phyloP scores from a whole-genome alignment of 2,113 vertebrate genomes.

The Proterorhinus semilunaris region DNA sequence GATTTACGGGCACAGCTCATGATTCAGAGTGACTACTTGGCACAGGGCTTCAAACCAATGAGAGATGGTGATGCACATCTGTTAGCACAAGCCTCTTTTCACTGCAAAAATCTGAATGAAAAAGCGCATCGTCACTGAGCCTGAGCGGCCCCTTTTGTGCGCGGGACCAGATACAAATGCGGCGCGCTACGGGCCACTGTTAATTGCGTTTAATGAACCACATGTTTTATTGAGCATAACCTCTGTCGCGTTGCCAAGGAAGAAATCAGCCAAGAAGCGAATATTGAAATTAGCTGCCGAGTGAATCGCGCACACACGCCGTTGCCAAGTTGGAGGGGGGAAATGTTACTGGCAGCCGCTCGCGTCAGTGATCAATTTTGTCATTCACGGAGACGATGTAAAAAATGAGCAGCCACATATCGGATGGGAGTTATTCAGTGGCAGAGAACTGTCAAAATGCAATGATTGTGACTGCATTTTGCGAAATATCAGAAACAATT shows the following conservation, averaged over 20 bases:
- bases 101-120: slow-evolving; percentile 5
- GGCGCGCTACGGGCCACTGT: slow-evolving; percentile 26
- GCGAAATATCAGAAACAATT: neutral
- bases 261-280: slow-evolving; percentile 36
- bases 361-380: slow-evolving; percentile 20
- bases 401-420: slow-evolving; percentile 33
- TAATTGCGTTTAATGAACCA: slow-evolving; percentile 54
- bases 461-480: neutral
- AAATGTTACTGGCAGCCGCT: slow-evolving; percentile 17
- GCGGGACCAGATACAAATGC: slow-evolving; percentile 7
- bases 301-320: slow-evolving; percentile 29
- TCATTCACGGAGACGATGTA: slow-evolving; percentile 21
- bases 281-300: slow-evolving; percentile 35
- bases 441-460: neutral
- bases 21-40: neutral
- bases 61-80: slow-evolving; percentile 10
- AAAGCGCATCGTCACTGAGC: neutral
- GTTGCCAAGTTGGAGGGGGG: slow-evolving; percentile 40
- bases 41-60: neutral
- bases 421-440: neutral
- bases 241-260: slow-evolving; percentile 35
- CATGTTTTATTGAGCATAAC: slow-evolving; percentile 49
- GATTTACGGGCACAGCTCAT: neutral
- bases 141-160: slow-evolving; percentile 1
- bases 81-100: slow-evolving; percentile 7